These are phyloP conservation scores for Lates calcarifer DNA, from an alignment of 2,113 vertebrate genomes.

Conservation along the genomic window DNA sequence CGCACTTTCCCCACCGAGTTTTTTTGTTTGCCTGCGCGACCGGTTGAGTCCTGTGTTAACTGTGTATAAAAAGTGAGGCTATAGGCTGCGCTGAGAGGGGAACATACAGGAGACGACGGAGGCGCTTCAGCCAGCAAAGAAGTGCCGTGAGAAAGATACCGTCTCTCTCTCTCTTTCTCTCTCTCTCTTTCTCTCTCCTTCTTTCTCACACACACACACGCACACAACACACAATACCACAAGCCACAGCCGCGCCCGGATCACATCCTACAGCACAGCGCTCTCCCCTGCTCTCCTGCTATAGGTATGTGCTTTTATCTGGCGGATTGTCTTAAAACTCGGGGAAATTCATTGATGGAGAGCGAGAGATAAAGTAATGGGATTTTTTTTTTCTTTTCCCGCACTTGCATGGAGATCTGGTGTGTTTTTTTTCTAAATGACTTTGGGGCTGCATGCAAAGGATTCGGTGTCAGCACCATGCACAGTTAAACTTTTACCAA, in stretches of 20 bases:
- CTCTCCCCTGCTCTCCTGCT: slow-evolving; percentile 79
- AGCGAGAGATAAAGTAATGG: slow-evolving; percentile 65
- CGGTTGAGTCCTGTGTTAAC: slow-evolving; percentile 77
- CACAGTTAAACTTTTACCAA: slow-evolving; percentile 73
- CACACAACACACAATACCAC: slow-evolving; percentile 48
- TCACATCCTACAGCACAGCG: slow-evolving; percentile 78
- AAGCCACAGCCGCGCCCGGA: slow-evolving; percentile 83
- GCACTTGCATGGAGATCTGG: slow-evolving; percentile 50
- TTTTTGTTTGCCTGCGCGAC: slow-evolving; percentile 82
- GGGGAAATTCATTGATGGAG: slow-evolving; percentile 52
- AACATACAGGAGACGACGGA: slow-evolving; percentile 85
- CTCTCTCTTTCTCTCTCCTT: slow-evolving; percentile 1
- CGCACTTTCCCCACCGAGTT: slow-evolving; percentile 82
- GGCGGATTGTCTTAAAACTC: slow-evolving; percentile 55
- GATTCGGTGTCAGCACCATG: slow-evolving; percentile 50
- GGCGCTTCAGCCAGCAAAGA: slow-evolving; percentile 87
- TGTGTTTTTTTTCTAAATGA: slow-evolving; percentile 39
- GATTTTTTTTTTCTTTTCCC: slow-evolving; percentile 10
- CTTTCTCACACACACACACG: slow-evolving; percentile 21
- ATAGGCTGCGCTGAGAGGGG: slow-evolving; percentile 85
- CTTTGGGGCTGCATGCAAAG: slow-evolving; percentile 65
- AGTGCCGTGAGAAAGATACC: slow-evolving; percentile 86
- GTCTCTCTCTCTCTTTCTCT: slow-evolving; percentile 56
- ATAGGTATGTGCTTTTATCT: slow-evolving; percentile 82
- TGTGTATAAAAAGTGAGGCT: slow-evolving; percentile 84